Conservation (phyloP, 2,797 vertebrate genomes). For the Mallotus villosus region DNA sequence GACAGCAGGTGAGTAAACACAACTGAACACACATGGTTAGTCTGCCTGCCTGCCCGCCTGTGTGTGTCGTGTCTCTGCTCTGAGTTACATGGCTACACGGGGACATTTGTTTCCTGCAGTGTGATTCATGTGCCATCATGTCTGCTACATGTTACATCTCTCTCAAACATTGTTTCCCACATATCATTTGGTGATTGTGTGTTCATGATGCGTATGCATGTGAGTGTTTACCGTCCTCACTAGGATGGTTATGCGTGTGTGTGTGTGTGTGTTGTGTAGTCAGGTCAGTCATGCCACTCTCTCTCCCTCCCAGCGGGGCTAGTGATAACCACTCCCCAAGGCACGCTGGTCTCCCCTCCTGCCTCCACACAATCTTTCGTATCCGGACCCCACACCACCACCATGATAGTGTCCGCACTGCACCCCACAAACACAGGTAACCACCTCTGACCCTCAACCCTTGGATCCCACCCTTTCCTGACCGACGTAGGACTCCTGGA, state of each 20-base stretch:
- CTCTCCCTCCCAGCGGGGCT: conserved; percentile 82
- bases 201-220: too few relatives aligned
- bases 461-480: too few relatives aligned
- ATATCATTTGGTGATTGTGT: not conserved
- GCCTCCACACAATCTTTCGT: conserved; percentile 90
- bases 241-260: conserved; percentile 1
- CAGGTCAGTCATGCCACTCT: conserved; percentile 34
- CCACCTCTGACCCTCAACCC: conserved; percentile 2
- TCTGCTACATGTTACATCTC: not conserved
- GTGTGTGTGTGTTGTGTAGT: conserved; percentile 6
- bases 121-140: not conserved
- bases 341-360: conserved; percentile 86
- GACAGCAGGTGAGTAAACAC: conserved; percentile 83
- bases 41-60: not conserved
- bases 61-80: not conserved
- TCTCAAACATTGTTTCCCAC: not conserved
- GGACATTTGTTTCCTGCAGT: not conserved
- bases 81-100: not conserved
- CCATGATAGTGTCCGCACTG: conserved; percentile 94
- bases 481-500: too few relatives aligned
- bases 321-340: conserved; percentile 94
- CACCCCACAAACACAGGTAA: conserved; percentile 85
- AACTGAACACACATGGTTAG: not conserved
- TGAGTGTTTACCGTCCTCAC: not conserved
- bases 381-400: conserved; percentile 72